Percentiles rank a stretch among this genome's conserved stretches.
These are phyloP conservation scores for Troglohyphantes excavatus DNA, from an alignment of 2,888 invertebrate genomes.

Conservation along the genomic window DNA sequence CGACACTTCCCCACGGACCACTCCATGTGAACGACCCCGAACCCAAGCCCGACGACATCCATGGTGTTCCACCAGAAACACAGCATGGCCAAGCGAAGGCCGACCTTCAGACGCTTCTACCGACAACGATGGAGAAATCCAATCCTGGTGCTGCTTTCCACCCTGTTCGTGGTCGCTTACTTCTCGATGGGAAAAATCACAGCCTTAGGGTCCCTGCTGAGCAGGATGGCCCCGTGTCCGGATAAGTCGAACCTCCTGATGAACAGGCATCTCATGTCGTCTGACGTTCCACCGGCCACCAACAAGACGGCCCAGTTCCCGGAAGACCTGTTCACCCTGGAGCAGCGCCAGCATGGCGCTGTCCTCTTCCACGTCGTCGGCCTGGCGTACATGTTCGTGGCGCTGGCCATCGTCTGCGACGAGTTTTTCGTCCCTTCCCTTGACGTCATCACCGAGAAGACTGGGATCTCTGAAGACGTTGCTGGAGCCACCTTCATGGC, in stretches of 20 bases:
- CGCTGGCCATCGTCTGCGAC: conserved; percentile 99
- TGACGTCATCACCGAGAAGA: conserved; percentile 97
- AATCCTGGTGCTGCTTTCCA: conserved; percentile 57
- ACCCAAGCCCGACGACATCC: background rate
- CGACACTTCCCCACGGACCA: background rate
- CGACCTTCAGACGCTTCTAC: conserved; percentile 55
- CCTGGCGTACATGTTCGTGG: conserved; percentile 99
- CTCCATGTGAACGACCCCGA: background rate
- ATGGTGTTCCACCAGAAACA: conserved; percentile 31
- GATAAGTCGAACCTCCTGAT: background rate
- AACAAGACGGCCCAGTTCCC: conserved; percentile 86
- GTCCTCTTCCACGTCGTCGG: conserved; percentile 95
- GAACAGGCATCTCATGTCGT: conserved; percentile 42
- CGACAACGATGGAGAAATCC: conserved; percentile 73
- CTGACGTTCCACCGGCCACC: background rate
- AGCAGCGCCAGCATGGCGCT: conserved; percentile 93
- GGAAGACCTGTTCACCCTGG: conserved; percentile 91
- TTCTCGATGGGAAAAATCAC: conserved; percentile 74
- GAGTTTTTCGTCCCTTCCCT: conserved; percentile 99
- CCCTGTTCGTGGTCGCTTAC: conserved; percentile 59
- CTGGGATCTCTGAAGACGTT: conserved; percentile 97
- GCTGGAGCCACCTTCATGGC: conserved; percentile 99
- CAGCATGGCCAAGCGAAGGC: conserved; percentile 28
- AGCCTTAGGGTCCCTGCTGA: conserved; percentile 44
- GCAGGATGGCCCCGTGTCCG: conserved; percentile 13